Conservation (phyloP, 2,888 invertebrate species). For the Galerucella calmariensis region DNA sequence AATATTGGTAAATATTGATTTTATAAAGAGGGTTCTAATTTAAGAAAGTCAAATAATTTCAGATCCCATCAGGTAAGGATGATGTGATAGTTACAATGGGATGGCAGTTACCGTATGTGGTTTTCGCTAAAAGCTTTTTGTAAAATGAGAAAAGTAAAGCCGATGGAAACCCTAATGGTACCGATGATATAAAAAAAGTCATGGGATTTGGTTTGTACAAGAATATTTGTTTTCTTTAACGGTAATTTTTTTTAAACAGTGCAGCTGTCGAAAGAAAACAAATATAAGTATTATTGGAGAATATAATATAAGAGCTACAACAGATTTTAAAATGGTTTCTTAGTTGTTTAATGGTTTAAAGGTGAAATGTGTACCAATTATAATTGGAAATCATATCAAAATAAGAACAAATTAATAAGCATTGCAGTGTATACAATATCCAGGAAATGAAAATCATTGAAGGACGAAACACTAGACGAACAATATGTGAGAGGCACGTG, state of each 20-base stretch:
- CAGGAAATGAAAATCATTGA: too few species aligned
- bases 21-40: slow-evolving; percentile 48
- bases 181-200: slow-evolving; percentile 24
- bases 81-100: slow-evolving; percentile 27
- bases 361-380: too few species aligned
- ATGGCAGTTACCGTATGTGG: slow-evolving; percentile 21
- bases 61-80: slow-evolving; percentile 32
- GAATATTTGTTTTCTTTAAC: slow-evolving; percentile 21
- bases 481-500: too few species aligned
- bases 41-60: slow-evolving; percentile 44
- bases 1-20: slow-evolving; percentile 55
- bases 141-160: slow-evolving; percentile 18
- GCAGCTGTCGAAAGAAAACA: neutral
- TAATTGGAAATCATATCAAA: too few species aligned
- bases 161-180: slow-evolving; percentile 22
- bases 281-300: neutral
- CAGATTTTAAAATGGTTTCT: too few species aligned
- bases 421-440: too few species aligned
- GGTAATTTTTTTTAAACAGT: neutral
- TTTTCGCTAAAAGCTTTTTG: slow-evolving; percentile 32
- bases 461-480: too few species aligned
- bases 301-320: too few species aligned
- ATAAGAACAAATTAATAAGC: too few species aligned
- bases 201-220: slow-evolving; percentile 22
- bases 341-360: too few species aligned